Conservation (phyloP, 2,888 invertebrate genomes). For the Scelioninae gen. 1 region DNA sequence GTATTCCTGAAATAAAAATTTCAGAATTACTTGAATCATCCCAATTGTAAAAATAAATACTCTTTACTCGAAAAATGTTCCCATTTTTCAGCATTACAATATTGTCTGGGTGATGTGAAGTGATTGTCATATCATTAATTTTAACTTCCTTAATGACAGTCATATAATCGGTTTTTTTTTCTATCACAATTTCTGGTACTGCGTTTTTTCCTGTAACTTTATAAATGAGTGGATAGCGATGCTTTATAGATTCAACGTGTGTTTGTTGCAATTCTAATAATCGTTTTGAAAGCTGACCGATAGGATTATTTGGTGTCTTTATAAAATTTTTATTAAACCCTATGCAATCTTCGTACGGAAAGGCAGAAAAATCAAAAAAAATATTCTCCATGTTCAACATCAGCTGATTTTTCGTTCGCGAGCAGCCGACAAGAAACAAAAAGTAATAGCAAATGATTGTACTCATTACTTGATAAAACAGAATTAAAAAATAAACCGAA, state of each 20-base stretch:
- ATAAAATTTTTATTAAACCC: too few relatives aligned
- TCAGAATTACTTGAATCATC: not conserved
- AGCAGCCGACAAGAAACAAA: too few relatives aligned
- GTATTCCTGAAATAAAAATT: not conserved
- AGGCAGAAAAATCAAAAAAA: too few relatives aligned
- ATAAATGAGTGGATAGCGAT: not conserved
- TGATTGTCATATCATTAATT: slow-evolving; percentile 12
- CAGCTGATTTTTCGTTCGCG: too few relatives aligned
- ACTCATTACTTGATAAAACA: too few relatives aligned
- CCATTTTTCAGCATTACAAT: slow-evolving; percentile 13
- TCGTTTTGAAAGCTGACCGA: too few relatives aligned
- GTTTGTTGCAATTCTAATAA: not conserved
- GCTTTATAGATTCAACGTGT: not conserved
- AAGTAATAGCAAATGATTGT: too few relatives aligned
- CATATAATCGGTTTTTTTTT: slow-evolving; percentile 4
- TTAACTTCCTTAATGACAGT: slow-evolving; percentile 11
- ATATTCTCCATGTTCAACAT: too few relatives aligned
- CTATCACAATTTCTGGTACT: slow-evolving; percentile 4
- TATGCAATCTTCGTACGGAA: too few relatives aligned
- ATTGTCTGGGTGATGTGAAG: slow-evolving; percentile 18
- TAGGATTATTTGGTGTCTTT: too few relatives aligned
- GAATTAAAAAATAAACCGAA: too few relatives aligned
- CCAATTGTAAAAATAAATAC: slow-evolving; percentile 17
- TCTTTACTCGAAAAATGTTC: slow-evolving; percentile 1
- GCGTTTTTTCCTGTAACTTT: not conserved